Evolutionary conservation across 2,113 vertebrate genomes (phyloP).

Genomic region (Equus przewalskii): DNA sequence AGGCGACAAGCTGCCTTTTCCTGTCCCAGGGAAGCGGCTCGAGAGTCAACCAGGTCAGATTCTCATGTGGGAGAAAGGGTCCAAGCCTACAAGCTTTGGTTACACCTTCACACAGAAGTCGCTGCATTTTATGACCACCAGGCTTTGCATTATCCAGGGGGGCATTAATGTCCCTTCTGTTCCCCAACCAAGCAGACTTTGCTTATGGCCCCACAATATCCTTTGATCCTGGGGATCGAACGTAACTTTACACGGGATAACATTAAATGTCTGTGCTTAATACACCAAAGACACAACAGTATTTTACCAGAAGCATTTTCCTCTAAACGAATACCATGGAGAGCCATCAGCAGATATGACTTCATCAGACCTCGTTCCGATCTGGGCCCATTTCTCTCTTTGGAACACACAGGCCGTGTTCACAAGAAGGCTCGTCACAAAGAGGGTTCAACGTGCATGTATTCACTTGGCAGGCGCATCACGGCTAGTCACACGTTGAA

Average conservation of each 20-base stretch:
- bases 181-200: background rate
- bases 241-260: too few relatives aligned
- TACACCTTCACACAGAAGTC: background rate
- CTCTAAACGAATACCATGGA: background rate
- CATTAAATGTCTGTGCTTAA: background rate
- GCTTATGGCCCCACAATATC: background rate
- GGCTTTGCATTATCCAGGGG: background rate
- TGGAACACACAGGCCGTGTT: background rate
- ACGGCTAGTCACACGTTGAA: background rate
- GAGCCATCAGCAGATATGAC: background rate
- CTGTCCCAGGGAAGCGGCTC: background rate
- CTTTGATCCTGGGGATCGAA: background rate
- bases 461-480: background rate
- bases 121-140: too few relatives aligned
- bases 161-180: too few relatives aligned
- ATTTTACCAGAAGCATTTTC: background rate
- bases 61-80: accelerated
- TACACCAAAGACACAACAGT: background rate
- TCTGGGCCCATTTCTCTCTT: background rate
- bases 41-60: background rate
- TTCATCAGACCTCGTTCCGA: background rate
- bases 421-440: background rate
- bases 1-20: background rate
- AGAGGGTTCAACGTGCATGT: background rate
- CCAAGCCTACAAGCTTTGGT: background rate